Conservation (phyloP, 1,140 invertebrate species). For the Dysdera silvatica region DNA sequence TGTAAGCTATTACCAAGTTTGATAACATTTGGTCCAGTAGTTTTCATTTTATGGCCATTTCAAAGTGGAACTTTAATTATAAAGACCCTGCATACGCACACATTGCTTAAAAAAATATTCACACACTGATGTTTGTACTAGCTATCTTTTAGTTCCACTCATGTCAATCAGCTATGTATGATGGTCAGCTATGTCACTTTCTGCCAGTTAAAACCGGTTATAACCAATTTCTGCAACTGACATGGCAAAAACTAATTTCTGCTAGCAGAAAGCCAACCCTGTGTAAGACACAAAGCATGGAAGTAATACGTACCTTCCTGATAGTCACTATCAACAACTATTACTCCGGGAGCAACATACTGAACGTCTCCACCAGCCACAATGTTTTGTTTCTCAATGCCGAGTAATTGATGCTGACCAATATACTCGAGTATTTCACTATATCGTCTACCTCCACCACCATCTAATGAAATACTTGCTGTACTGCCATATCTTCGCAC, state of each 20-base stretch:
- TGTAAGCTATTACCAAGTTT: no score
- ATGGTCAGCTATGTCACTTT: not conserved
- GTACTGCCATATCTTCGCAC: conserved; percentile 76
- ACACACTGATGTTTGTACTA: no score
- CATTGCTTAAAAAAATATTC: no score
- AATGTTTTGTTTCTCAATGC: conserved; percentile 88
- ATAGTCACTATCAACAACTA: conserved; percentile 91
- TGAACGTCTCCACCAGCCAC: conserved; percentile 91
- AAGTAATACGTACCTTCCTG: conserved; percentile 63
- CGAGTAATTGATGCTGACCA: conserved; percentile 74
- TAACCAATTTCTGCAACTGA: no score
- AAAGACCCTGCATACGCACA: no score
- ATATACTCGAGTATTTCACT: conserved; percentile 87
- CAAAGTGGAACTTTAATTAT: no score
- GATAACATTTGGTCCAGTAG: no score
- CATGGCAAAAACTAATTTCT: no score
- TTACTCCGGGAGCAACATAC: conserved; percentile 64
- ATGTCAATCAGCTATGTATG: no score
- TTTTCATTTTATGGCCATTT: no score
- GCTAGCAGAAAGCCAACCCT: not conserved
- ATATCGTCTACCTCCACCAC: conserved; percentile 86
- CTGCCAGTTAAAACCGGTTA: no score
- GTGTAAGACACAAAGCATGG: not conserved
- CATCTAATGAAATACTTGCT: conserved; percentile 86
- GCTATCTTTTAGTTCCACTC: no score